Conservation (phyloP, 2,113 vertebrate species). For the Uria lomvia region DNA sequence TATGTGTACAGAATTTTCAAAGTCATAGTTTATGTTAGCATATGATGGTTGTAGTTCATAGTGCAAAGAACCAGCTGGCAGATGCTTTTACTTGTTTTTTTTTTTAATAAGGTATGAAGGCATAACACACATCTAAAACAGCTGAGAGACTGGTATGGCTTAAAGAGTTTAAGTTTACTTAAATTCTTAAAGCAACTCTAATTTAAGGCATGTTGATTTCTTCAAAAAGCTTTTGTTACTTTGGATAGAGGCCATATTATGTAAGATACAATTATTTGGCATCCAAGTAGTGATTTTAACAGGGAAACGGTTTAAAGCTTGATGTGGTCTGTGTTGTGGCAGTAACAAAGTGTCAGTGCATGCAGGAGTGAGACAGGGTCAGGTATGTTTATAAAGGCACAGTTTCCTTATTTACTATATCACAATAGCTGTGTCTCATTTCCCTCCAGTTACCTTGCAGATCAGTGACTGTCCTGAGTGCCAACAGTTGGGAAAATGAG, state of each 20-base stretch:
- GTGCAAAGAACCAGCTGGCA: not conserved
- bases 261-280: not conserved
- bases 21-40: not conserved
- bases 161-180: not conserved
- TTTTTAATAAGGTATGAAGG: not conserved
- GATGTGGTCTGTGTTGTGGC: not conserved
- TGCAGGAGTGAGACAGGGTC: not conserved
- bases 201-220: not conserved
- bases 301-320: not conserved
- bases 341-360: not conserved
- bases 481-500: not conserved
- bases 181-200: not conserved
- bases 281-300: not conserved
- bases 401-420: not conserved
- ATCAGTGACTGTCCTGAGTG: rapidly evolving
- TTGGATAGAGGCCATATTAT: not conserved
- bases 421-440: not conserved
- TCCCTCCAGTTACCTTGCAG: not conserved
- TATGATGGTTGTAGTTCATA: not conserved
- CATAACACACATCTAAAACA: not conserved
- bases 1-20: not conserved
- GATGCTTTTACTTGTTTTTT: not conserved
- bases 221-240: not conserved
- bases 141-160: not conserved
- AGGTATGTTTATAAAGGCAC: not conserved